Evolutionary conservation across 2,888 invertebrate species (phyloP), one percentile per base, ranked within the genome.

Genomic region (Aporophyla lueneburgensis): DNA sequence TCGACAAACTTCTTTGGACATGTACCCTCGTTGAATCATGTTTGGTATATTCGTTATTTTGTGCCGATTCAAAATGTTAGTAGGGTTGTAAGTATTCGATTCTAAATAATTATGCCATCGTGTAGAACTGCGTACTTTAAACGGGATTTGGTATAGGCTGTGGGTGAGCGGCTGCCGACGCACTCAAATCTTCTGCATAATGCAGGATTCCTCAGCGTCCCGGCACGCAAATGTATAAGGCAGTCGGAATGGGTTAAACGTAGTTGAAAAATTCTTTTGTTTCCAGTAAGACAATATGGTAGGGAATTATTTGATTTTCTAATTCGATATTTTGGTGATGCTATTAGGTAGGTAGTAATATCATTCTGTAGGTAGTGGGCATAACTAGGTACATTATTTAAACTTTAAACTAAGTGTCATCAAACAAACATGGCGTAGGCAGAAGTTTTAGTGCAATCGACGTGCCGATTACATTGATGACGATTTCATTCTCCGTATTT

Each of bases 111-210:
- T 51, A 40, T 27, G 49, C 54, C 6, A 40, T 56, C 58, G 33
- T 33, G 33, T 19, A 14, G 21, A 21, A 33, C 16, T 46, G 12
- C 69, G 27, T 16, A 70, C 19, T 62, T 78, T 78, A 14, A 59
- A 56, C 33, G 33, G 78, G 51, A 71, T 72, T 69, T 46, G 33
- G 33, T 58, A 58, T 46, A 67, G 24, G 40, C 53, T 63, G 62
- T 56, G 63, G 53, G 58, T 53, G 24, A 43, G 43, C 58, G 46
- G 19, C n/a, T 46, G 53, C 46, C n/a, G 75, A 82, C 78, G 78
- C 83, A 84, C 77, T 84, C 75, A 80, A 86, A 85, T 83, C 82
- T 76, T 75, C 69, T 87, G 87, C 84, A 87, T 87, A 86, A 86
- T 87, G 84, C 78, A 83, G 71, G 73, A 81, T 76, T 83, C 80